Evolutionary conservation across 2,888 invertebrate genomes (phyloP).

Genomic region (Pachliopta kotzebuea): DNA sequence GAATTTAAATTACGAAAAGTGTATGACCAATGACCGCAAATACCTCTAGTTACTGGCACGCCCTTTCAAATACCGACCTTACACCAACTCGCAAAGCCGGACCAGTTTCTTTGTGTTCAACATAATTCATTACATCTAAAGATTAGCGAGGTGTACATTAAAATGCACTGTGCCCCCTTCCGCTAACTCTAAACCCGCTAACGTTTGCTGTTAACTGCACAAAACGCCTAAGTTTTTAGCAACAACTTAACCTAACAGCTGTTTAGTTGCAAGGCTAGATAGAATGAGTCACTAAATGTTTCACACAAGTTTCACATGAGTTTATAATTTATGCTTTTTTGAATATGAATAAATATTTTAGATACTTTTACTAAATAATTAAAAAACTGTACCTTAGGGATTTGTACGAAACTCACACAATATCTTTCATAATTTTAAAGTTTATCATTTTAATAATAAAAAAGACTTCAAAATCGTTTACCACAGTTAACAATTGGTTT

Average conservation of each 20-base stretch:
- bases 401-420: too few relatives aligned
- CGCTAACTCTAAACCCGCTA: constrained; percentile 21
- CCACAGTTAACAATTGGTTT: too few relatives aligned
- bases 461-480: too few relatives aligned
- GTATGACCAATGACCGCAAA: constrained; percentile 49
- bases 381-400: too few relatives aligned
- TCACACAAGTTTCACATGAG: neutral
- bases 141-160: constrained; percentile 26
- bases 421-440: too few relatives aligned
- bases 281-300: constrained; percentile 11
- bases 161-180: constrained; percentile 28
- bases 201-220: constrained; percentile 3
- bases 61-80: constrained; percentile 76
- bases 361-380: too few relatives aligned
- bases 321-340: neutral
- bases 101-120: constrained; percentile 58
- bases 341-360: neutral
- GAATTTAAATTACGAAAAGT: constrained; percentile 33
- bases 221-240: constrained; percentile 13
- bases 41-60: constrained; percentile 47
- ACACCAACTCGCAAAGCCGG: constrained; percentile 44
- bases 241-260: constrained; percentile 3
- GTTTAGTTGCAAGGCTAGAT: constrained; percentile 3
- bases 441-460: too few relatives aligned
- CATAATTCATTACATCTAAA: constrained; percentile 33